These are phyloP conservation scores for Lissonota sp. DNA, from an alignment of 2,888 invertebrate species.

Conservation along the genomic window DNA sequence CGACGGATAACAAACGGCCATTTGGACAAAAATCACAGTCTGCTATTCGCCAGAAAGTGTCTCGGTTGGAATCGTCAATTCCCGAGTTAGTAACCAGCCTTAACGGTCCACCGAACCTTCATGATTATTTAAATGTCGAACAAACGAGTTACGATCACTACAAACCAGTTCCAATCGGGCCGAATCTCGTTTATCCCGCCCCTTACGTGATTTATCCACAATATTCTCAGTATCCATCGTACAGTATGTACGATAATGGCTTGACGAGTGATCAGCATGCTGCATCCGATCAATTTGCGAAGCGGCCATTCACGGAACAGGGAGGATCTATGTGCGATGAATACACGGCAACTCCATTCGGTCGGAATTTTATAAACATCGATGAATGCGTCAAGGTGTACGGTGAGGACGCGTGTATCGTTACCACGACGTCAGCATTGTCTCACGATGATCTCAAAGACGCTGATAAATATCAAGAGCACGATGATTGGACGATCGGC, in stretches of 20 bases:
- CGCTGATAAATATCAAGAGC: slow-evolving; percentile 1
- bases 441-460: neutral
- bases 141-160: slow-evolving; percentile 3
- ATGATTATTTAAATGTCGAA: slow-evolving; percentile 1
- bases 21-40: slow-evolving; percentile 17
- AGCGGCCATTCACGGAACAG: neutral
- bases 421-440: slow-evolving; percentile 11
- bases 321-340: slow-evolving; percentile 2
- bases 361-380: slow-evolving; percentile 53
- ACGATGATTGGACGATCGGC: slow-evolving; percentile 2
- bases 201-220: slow-evolving; percentile 14
- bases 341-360: slow-evolving; percentile 1
- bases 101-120: neutral
- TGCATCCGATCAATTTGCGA: neutral
- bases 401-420: slow-evolving; percentile 62
- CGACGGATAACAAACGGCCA: slow-evolving; percentile 47
- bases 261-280: neutral
- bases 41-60: neutral
- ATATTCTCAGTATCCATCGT: slow-evolving; percentile 12
- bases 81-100: neutral
- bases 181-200: slow-evolving; percentile 5
- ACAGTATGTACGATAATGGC: slow-evolving; percentile 17
- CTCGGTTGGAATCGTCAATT: neutral
- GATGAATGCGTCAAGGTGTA: slow-evolving; percentile 69
- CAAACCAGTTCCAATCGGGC: slow-evolving; percentile 16